Base-by-base conservation (phyloP, 2,113 vertebrate genomes). In the Caranx ignobilis region DNA sequence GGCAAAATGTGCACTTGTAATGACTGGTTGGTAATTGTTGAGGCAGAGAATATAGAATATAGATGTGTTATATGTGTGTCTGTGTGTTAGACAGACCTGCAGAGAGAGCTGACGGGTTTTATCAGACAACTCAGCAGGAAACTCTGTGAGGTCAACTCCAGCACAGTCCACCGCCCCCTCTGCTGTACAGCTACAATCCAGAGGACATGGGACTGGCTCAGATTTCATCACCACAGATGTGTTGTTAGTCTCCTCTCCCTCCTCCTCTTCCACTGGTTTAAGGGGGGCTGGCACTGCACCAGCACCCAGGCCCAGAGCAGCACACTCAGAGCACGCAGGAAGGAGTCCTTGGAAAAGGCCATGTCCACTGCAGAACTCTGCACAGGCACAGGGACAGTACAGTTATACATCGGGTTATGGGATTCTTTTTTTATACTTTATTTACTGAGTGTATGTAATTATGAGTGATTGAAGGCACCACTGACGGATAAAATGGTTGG, bases 121-220 rank as follows among this genome's bases (percentile, higher is more conserved):
- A 43, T 96, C 94, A 0, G 97, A 95, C 71, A 99, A 87, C 52
- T 93, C 89, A 0, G 88, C 82, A 0, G 98, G 98, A 84, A 99
- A 99, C 83, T 97, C 95, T 0, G 88, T 96, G 62, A 99, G 95
- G 89, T 97, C 96, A 2, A 97, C 96, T 59, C 98, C 98, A 0
- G 96, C 97, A 31, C 98, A 99, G 93, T 99, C 97, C 87, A 99
- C 96, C 1, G 95, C 94, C 6, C 95, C 97, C 65, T 99, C 98
- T 45, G 92, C 87, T 7, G 93, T 93, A 84, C 98, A 99, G 90
- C 92, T 95, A 81, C 98, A 99, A 26, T 96, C 95, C 2, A 85
- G 74, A 3, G 97, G 97, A 68, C 98, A 99, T 86, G 86, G 43
- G 2, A 26, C 9, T 2, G 3, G 11, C 9, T 74, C 67, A 0